A percentile compares a stretch with the other conserved stretches of the same genome.
These are phyloP conservation scores for Brenthis ino DNA, from an alignment of 2,888 invertebrate genomes.

Conservation along the genomic window DNA sequence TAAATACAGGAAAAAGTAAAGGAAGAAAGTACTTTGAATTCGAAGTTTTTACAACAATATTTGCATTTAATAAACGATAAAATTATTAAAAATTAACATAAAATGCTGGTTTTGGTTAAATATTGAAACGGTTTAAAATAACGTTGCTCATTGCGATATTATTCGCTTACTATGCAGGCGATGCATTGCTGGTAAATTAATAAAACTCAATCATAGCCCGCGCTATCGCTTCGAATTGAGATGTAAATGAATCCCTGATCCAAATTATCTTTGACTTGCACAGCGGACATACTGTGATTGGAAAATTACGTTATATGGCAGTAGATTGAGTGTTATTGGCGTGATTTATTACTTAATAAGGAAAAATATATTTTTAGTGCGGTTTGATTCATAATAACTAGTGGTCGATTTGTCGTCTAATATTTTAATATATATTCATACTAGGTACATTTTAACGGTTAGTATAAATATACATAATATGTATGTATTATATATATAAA, in stretches of 20 bases:
- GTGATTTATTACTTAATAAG: not conserved
- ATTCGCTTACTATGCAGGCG: constrained; percentile 14
- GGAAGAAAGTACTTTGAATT: not conserved
- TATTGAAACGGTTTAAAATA: constrained; percentile 5
- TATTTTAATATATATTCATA: too few relatives aligned
- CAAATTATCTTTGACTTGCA: constrained; percentile 43
- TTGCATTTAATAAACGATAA: not conserved
- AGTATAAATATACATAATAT: too few relatives aligned
- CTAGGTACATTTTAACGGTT: too few relatives aligned
- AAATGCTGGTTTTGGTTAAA: not conserved
- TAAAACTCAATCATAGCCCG: constrained; percentile 35
- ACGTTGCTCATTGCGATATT: not conserved
- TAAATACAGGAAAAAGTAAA: too few relatives aligned
- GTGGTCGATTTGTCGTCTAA: too few relatives aligned
- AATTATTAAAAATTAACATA: not conserved
- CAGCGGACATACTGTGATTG: constrained; percentile 1
- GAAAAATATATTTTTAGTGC: not conserved
- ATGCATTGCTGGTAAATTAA: constrained; percentile 31
- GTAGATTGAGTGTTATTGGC: not conserved
- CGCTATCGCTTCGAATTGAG: constrained; percentile 38
- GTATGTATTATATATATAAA: too few relatives aligned
- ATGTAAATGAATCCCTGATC: constrained; percentile 43
- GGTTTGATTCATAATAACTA: too few relatives aligned
- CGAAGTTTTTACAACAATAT: not conserved
- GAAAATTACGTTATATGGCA: not conserved